phyloP scores from a whole-genome alignment of 2,797 vertebrate species.

The Acrocephalus scirpaceus region DNA sequence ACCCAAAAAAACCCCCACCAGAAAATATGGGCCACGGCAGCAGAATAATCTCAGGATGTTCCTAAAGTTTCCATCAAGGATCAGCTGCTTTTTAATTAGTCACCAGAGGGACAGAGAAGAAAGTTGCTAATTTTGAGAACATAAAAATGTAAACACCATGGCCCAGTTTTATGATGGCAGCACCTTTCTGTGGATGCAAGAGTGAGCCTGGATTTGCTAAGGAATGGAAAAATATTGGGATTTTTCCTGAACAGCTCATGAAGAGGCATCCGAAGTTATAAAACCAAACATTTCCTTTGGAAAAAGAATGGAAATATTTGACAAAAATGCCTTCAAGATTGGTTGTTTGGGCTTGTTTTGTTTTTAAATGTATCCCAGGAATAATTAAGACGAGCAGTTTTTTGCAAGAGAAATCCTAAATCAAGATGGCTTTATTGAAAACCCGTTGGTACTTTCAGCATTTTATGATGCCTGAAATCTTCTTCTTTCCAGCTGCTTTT shows the following conservation, averaged over 20 bases:
- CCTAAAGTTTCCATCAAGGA: background rate
- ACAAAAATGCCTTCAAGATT: slow-evolving; percentile 21
- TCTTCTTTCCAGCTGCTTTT: background rate
- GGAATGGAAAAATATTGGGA: slow-evolving; percentile 48
- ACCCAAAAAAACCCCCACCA: background rate
- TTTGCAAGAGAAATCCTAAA: background rate
- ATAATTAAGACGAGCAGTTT: slow-evolving; percentile 1
- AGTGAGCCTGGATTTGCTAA: slow-evolving; percentile 8
- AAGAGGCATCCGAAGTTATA: slow-evolving; percentile 52
- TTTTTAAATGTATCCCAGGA: background rate
- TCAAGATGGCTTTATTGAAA: slow-evolving; percentile 5
- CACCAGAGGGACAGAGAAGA: background rate
- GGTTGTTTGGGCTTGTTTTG: background rate
- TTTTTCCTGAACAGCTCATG: slow-evolving; percentile 29
- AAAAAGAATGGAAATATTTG: slow-evolving; percentile 34
- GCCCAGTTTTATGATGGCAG: background rate
- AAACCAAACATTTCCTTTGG: slow-evolving; percentile 64
- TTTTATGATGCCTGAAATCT: slow-evolving; percentile 31
- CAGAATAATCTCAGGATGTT: slow-evolving; percentile 1
- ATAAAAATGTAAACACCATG: slow-evolving; percentile 12
- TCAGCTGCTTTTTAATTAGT: slow-evolving; percentile 36
- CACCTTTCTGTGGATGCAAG: slow-evolving; percentile 16
- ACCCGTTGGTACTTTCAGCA: background rate
- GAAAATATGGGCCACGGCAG: background rate
- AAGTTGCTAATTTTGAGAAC: slow-evolving; percentile 18